A percentile compares a stretch with the other conserved stretches of the same genome.
Conservation (phyloP, 1,140 invertebrate species). For the Hylaeus anthracinus region DNA sequence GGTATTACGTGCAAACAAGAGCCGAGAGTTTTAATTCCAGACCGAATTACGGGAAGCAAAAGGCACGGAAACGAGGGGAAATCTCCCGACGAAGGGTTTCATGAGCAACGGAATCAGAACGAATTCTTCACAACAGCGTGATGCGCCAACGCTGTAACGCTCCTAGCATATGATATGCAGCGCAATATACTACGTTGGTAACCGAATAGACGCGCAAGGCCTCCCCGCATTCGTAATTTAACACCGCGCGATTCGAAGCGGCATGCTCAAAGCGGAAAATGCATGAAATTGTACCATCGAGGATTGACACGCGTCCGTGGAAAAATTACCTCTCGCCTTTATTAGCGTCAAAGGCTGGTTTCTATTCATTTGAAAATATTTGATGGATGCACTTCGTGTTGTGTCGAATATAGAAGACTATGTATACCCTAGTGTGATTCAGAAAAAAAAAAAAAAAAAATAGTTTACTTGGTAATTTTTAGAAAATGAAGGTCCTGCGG, state of each 20-base stretch:
- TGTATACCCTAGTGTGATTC: no score
- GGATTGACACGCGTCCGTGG: neutral
- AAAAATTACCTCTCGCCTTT: no score
- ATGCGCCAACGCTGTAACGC: slow-evolving; percentile 25
- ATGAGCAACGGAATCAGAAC: slow-evolving; percentile 26
- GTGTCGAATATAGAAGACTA: no score
- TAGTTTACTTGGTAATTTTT: no score
- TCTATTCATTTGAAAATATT: no score
- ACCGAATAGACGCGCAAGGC: slow-evolving; percentile 31
- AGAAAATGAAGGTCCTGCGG: no score
- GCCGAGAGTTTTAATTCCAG: slow-evolving; percentile 23
- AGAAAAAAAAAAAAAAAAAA: no score
- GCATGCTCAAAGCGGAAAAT: neutral
- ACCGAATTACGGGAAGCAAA: slow-evolving; percentile 27
- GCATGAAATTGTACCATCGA: neutral
- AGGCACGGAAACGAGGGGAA: slow-evolving; percentile 37
- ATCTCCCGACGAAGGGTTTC: slow-evolving; percentile 10
- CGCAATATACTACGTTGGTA: slow-evolving; percentile 23
- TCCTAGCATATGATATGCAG: slow-evolving; percentile 29
- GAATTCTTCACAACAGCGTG: slow-evolving; percentile 37
- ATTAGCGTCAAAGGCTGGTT: no score
- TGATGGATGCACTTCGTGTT: no score
- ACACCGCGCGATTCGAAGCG: slow-evolving; percentile 28
- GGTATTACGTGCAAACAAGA: neutral
- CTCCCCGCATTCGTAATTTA: slow-evolving; percentile 29